Evolutionary conservation across 2,797 vertebrate genomes (phyloP).

Genomic region (Psittacula derbiana): DNA sequence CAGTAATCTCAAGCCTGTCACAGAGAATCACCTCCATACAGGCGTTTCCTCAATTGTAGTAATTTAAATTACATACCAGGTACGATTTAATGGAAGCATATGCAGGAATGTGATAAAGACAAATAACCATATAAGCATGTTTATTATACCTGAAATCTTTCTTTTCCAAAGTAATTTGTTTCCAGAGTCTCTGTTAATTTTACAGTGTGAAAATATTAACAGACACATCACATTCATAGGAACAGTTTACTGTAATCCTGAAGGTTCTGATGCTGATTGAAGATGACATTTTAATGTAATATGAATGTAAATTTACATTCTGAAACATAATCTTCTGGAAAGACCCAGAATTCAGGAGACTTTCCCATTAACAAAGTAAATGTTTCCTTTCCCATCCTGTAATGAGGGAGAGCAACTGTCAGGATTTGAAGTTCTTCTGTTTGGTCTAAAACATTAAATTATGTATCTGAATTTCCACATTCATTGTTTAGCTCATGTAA

Average conservation of each 20-base stretch:
- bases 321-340: background rate
- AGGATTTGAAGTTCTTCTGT: background rate
- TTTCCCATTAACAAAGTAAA: background rate
- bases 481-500: background rate
- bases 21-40: background rate
- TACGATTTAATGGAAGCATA: background rate
- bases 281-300: background rate
- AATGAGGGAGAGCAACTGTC: background rate
- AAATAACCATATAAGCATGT: background rate
- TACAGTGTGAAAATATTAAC: background rate
- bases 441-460: background rate
- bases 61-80: background rate
- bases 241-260: background rate
- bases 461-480: background rate
- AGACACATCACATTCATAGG: background rate
- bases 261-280: background rate
- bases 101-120: background rate
- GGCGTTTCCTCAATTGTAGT: background rate
- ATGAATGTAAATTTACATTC: background rate
- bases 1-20: background rate
- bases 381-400: background rate
- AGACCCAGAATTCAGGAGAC: background rate
- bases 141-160: background rate
- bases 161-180: background rate
- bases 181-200: background rate